Base-by-base conservation (phyloP, 2,113 vertebrate species). In the Carassius gibelio region DNA sequence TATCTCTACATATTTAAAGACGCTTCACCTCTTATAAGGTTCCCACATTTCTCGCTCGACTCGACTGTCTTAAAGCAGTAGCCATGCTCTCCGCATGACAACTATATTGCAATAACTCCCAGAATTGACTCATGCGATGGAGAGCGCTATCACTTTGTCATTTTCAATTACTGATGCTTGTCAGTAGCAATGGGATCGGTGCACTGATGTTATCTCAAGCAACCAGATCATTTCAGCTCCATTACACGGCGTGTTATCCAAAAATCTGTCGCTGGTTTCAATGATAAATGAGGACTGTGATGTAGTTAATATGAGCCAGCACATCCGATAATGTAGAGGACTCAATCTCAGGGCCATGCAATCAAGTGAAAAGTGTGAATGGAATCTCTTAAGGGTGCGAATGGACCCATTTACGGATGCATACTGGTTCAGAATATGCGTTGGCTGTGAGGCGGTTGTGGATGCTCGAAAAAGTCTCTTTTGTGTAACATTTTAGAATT, bases 131-230 rank as follows among this genome's bases (percentile, higher is more conserved):
- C 69, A 72, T 72, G 23, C 52, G 86, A 87, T 34, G 42, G 66
- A 64, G 38, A 59, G 75, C 75, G 42, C 81, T 57, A 86, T 82
- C 82, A 23, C 80, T 82, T 87, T 85, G 85, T 89, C 88, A 59
- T 87, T 89, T 89, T 87, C 88, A 87, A 89, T 89, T 85, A 89
- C 81, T 71, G 88, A 77, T 57, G 75, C 72, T 81, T 85, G 86
- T 83, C 88, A 69, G 83, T 83, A 74, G 66, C 82, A 89, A 89
- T 87, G 85, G 82, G 71, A 87, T 87, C 85, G 52, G 61, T n/a
- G 80, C 75, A 66, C 88, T 78, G 88, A 88, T 89, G 84, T 87
- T 85, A 85, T 85, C 86, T 87, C 80, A 83, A 85, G 74, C 77
- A 72, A 75, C 52, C 34, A 75, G 75, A 85, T 79, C 23, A 50